phyloP scores from a whole-genome alignment of 64 coral and sea anemone species.

The Montipora capricornis region DNA sequence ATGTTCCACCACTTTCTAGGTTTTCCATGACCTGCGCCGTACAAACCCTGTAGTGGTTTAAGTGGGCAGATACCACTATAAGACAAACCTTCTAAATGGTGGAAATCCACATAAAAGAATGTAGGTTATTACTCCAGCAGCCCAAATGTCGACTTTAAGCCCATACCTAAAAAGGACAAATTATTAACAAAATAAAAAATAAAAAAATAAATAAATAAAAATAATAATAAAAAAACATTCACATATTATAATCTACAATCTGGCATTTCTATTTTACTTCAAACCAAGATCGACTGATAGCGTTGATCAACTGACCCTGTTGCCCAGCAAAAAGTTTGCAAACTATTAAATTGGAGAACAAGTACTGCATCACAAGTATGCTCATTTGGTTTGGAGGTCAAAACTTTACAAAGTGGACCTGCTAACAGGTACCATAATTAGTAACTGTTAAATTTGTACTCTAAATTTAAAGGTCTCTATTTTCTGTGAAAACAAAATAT shows the following conservation, averaged over 20 bases:
- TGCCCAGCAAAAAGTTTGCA: too few relatives aligned
- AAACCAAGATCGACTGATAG: neutral
- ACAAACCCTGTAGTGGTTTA: neutral
- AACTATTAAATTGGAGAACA: too few relatives aligned
- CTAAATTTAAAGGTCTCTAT: too few relatives aligned
- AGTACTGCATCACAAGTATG: too few relatives aligned
- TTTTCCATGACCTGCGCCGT: too few relatives aligned
- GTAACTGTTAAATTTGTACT: too few relatives aligned
- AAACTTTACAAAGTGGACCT: too few relatives aligned
- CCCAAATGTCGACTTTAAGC: conserved; percentile 97
- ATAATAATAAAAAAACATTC: neutral
- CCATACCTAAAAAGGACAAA: conserved; percentile 80
- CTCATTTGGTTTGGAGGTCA: too few relatives aligned
- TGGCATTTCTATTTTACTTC: neutral
- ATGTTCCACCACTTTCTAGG: too few relatives aligned
- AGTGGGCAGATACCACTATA: neutral
- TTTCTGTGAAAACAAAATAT: too few relatives aligned
- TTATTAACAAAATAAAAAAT: neutral
- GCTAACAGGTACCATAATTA: too few relatives aligned
- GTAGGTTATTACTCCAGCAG: conserved; percentile 96
- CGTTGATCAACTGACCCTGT: too few relatives aligned
- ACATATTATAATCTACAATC: neutral
- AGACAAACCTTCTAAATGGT: conserved; percentile 95
- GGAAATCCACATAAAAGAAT: conserved; percentile 99
- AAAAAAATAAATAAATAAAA: neutral